Percentiles rank a stretch among this genome's conserved stretches.
Conservation (phyloP, 2,888 invertebrate species). For the Selenia dentaria region DNA sequence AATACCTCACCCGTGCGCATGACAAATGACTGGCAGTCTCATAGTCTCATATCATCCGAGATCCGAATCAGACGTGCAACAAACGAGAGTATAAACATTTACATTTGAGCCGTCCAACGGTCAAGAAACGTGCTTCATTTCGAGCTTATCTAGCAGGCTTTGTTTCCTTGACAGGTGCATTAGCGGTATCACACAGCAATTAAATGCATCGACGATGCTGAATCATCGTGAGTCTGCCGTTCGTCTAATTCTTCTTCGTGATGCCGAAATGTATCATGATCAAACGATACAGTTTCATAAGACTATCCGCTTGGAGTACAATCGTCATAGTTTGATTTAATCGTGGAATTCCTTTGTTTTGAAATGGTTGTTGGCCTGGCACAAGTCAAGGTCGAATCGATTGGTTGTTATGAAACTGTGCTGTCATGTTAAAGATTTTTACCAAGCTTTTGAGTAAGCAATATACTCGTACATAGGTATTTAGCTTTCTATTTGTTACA, state of each 20-base stretch:
- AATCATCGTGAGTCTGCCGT: constrained; percentile 64
- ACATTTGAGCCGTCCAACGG: constrained; percentile 65
- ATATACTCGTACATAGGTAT: too few relatives aligned
- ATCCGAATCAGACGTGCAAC: constrained; percentile 63
- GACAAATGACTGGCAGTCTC: constrained; percentile 79
- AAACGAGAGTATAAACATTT: constrained; percentile 82
- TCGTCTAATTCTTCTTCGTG: constrained; percentile 28
- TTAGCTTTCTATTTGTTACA: too few relatives aligned
- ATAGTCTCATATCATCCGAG: constrained; percentile 60
- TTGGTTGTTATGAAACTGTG: constrained; percentile 22
- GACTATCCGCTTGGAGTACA: constrained; percentile 30
- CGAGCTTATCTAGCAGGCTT: constrained; percentile 75
- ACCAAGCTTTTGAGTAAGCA: not conserved
- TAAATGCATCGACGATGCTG: constrained; percentile 76
- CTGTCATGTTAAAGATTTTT: not conserved
- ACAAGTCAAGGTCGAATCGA: constrained; percentile 34
- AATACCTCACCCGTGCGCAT: constrained; percentile 48
- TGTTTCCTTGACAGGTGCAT: constrained; percentile 84
- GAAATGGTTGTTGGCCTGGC: constrained; percentile 40
- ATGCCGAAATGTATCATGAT: constrained; percentile 27
- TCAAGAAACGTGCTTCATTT: constrained; percentile 74
- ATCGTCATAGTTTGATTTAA: constrained; percentile 50
- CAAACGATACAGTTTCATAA: constrained; percentile 35
- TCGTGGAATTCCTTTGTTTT: constrained; percentile 74
- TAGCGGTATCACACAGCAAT: constrained; percentile 81